A percentile compares a stretch with the other conserved stretches of the same genome.
Conservation (phyloP, 2,888 invertebrate genomes). For the Drosophila anomalata region DNA sequence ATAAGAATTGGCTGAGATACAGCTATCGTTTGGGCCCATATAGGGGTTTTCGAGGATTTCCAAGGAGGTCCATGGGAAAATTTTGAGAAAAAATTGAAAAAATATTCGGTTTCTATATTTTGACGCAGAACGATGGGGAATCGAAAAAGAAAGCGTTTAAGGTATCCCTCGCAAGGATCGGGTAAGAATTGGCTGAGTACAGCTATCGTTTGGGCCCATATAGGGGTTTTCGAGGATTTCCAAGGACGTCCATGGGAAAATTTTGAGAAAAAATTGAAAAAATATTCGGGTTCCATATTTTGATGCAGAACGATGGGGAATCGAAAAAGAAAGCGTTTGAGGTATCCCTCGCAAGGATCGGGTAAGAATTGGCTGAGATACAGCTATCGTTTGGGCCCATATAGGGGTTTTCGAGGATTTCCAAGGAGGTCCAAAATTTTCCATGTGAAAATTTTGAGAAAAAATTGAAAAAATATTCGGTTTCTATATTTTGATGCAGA, state of each 20-base stretch:
- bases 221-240: background rate
- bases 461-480: too few relatives aligned
- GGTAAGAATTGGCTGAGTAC: background rate
- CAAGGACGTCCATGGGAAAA: background rate
- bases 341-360: too few relatives aligned
- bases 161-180: background rate
- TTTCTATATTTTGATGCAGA: too few relatives aligned
- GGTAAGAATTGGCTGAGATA: too few relatives aligned
- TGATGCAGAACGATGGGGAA: background rate
- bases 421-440: too few relatives aligned
- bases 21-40: background rate
- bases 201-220: background rate
- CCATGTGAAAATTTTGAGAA: too few relatives aligned
- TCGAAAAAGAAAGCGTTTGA: background rate
- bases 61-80: background rate
- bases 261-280: background rate
- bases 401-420: too few relatives aligned
- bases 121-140: background rate
- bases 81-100: background rate
- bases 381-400: too few relatives aligned
- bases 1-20: too few relatives aligned
- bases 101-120: background rate
- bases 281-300: background rate
- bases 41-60: background rate
- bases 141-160: background rate